Base-by-base conservation (phyloP, 2,113 vertebrate genomes). In the Pedetes capensis region DNA sequence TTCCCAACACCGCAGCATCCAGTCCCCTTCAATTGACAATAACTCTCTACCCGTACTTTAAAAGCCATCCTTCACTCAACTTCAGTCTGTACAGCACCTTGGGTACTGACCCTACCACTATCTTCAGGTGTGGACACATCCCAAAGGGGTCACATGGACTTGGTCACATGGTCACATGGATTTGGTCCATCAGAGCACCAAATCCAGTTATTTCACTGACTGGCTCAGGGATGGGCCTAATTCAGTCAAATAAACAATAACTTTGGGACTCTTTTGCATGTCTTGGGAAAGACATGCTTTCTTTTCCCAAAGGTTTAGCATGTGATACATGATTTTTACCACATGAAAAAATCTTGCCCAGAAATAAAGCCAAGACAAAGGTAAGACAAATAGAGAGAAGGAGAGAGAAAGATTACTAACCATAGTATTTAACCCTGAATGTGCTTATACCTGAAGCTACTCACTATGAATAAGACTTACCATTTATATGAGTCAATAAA, bases 1-100 rank as follows among this genome's bases (percentile, higher is more conserved):
- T 55, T 57, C 25, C 10, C 7, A 10, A 74, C 5, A 2, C 12
- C 10, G 2, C 2, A 53, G 23, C 11, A 4, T 3, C 13, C 4
- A 37, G 10, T 20, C 23, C 0, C 39, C 29, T 91, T 55, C 51
- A 8, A 1, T 18, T 64, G 34, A 2, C 2, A 68, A 39, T 39
- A 57, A 79, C 22, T 37, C 51, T 53, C 25, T 32, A 29, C 29
- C 49, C 68, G 25, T 81, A 49, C 25, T 59, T 42, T 88, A 25
- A 84, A 81, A 71, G 12, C 11, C 1, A 32, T 47, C 39, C 51
- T 66, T 18, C 37, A 8, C 25, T 71, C 20, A 25, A 0, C 32
- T 8, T 25, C 12, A 49, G 18, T 55, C 51, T 51, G 37, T 39
- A 6, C 6, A 29, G 6, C 80, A 80, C 8, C n/a, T 5, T 2